Evolutionary conservation across 2,888 invertebrate genomes (phyloP).

Genomic region (Bhutanitis thaidina): DNA sequence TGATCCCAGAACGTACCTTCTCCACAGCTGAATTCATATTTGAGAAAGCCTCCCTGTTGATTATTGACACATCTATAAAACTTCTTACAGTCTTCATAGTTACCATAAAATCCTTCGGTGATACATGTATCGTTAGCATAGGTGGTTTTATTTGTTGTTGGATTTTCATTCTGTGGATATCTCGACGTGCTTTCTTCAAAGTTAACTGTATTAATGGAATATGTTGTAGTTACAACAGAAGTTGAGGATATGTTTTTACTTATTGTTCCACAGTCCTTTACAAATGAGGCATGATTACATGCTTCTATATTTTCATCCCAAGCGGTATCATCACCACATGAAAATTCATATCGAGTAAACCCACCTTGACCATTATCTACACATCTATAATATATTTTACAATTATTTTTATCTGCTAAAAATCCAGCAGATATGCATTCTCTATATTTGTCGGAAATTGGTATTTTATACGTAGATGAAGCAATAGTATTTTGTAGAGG

Average conservation of each 20-base stretch:
- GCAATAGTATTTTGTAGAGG: constrained; percentile 19
- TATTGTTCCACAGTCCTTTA: constrained; percentile 2
- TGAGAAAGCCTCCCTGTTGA: constrained; percentile 79
- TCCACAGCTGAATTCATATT: constrained; percentile 86
- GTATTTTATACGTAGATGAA: constrained; percentile 19
- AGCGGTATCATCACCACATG: constrained; percentile 86
- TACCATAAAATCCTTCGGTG: constrained; percentile 52
- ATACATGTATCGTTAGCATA: constrained; percentile 18
- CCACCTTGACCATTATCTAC: constrained; percentile 81
- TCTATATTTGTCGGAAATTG: not conserved
- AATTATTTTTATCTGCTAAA: constrained; percentile 83
- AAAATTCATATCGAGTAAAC: constrained; percentile 84
- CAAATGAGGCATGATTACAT: constrained; percentile 79
- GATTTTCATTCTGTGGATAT: constrained; percentile 2
- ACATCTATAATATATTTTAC: constrained; percentile 88
- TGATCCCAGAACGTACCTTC: constrained; percentile 90
- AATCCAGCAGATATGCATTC: constrained; percentile 82
- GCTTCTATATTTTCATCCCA: constrained; percentile 85
- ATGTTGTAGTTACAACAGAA: constrained; percentile 1
- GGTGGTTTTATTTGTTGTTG: constrained; percentile 9
- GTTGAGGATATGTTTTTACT: not conserved
- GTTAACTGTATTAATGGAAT: not conserved
- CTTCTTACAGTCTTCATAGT: constrained; percentile 84
- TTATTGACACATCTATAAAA: constrained; percentile 88
- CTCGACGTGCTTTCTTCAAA: not conserved